These are phyloP conservation scores for Rutpela maculata DNA, from an alignment of 2,888 invertebrate genomes.

Conservation along the genomic window DNA sequence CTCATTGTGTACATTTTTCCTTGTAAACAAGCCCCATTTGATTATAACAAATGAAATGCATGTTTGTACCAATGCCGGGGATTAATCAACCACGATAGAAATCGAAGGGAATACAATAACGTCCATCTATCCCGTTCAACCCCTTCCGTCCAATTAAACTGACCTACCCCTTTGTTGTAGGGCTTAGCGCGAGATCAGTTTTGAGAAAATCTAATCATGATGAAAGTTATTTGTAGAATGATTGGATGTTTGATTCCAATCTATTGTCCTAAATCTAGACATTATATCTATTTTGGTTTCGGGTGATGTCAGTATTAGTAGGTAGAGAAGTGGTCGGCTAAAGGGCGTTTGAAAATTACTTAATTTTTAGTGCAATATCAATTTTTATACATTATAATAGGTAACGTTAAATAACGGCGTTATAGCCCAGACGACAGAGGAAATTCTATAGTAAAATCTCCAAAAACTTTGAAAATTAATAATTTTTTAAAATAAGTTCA, in stretches of 20 bases:
- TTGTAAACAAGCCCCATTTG: constrained; percentile 34
- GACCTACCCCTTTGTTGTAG: constrained; percentile 60
- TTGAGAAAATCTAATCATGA: constrained; percentile 56
- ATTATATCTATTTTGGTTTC: constrained; percentile 14
- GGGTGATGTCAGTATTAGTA: constrained; percentile 33
- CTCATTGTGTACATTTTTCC: constrained; percentile 35
- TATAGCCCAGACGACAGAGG: too few species aligned
- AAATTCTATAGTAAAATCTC: too few species aligned
- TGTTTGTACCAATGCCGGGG: constrained; percentile 40
- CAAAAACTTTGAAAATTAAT: too few species aligned
- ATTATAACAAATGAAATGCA: constrained; percentile 40
- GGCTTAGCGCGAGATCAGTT: constrained; percentile 46
- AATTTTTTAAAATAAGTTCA: too few species aligned
- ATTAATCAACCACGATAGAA: constrained; percentile 55
- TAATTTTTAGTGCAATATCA: neutral
- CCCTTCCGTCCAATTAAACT: constrained; percentile 59
- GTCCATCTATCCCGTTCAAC: constrained; percentile 46
- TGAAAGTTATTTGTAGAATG: constrained; percentile 55
- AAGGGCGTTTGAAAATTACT: neutral
- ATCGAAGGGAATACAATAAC: constrained; percentile 53
- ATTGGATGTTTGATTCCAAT: constrained; percentile 46
- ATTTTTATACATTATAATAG: neutral
- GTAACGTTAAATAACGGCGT: too few species aligned
- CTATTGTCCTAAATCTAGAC: constrained; percentile 43
- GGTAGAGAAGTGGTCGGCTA: constrained; percentile 19